phyloP scores from a whole-genome alignment of 2,797 vertebrate species.

The Poecilia picta region DNA sequence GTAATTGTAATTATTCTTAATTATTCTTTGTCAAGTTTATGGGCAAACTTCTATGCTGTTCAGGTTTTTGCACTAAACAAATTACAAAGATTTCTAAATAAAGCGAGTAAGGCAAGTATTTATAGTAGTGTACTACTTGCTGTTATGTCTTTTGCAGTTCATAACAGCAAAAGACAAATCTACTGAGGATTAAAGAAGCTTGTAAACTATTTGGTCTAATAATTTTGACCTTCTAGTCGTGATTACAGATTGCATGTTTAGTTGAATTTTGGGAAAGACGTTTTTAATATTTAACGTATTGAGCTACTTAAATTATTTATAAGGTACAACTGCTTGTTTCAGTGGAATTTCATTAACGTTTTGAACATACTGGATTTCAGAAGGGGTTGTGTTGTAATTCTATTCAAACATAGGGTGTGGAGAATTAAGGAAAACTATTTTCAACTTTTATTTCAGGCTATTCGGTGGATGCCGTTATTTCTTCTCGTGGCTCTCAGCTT shows the following conservation, averaged over 20 bases:
- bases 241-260: background rate
- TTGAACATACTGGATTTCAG: background rate
- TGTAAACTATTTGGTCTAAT: background rate
- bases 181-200: background rate
- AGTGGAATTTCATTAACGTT: background rate
- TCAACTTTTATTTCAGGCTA: constrained; percentile 82
- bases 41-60: background rate
- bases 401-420: background rate
- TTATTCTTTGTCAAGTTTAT: background rate
- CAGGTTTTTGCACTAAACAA: background rate
- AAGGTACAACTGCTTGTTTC: background rate
- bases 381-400: background rate
- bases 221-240: background rate
- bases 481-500: constrained; percentile 78
- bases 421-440: background rate
- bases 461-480: constrained; percentile 88
- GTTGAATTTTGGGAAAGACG: background rate
- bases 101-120: background rate
- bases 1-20: constrained; percentile 68
- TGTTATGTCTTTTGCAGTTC: background rate
- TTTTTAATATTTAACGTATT: background rate
- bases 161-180: background rate
- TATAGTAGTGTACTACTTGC: background rate
- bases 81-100: background rate
- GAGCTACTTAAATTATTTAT: background rate